Conservation (phyloP, 2,888 invertebrate species). For the Oscheius sp. region DNA sequence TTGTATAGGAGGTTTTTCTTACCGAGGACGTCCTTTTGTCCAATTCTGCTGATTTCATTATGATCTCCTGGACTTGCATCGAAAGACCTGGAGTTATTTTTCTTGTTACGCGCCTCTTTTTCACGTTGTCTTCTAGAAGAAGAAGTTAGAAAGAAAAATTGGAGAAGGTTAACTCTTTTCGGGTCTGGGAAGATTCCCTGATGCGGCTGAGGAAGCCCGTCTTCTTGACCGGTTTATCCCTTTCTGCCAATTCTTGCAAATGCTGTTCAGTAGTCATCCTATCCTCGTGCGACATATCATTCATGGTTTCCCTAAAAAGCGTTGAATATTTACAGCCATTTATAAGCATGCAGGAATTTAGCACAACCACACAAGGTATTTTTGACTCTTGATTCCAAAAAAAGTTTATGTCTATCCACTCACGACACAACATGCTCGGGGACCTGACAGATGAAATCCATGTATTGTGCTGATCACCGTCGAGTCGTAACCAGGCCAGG, state of each 20-base stretch:
- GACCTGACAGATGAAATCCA: constrained; percentile 62
- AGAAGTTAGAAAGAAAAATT: constrained; percentile 4
- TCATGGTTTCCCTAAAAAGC: constrained; percentile 53
- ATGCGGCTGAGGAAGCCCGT: constrained; percentile 67
- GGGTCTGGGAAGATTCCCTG: constrained; percentile 69
- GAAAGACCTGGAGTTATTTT: constrained; percentile 57
- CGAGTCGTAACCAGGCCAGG: constrained; percentile 67
- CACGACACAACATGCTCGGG: constrained; percentile 34
- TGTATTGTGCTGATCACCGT: constrained; percentile 61
- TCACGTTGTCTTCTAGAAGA: constrained; percentile 18
- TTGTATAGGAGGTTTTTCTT: no score
- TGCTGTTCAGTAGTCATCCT: constrained; percentile 65
- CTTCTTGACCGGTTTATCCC: constrained; percentile 62
- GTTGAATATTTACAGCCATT: constrained; percentile 12
- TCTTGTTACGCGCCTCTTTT: constrained; percentile 30
- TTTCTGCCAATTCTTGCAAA: constrained; percentile 57
- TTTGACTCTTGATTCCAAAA: background rate
- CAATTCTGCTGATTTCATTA: constrained; percentile 46
- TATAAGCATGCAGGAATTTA: constrained; percentile 2
- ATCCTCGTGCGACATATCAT: constrained; percentile 69
- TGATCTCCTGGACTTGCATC: constrained; percentile 56
- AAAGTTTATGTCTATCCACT: constrained; percentile 10
- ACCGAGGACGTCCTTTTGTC: constrained; percentile 57
- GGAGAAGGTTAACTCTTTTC: constrained; percentile 52
- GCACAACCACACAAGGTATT: constrained; percentile 12